Evolutionary conservation across 92 coral and sea anemone genomes (phyloP), one percentile per base, ranked within the genome.

Genomic region (Actinernus sp.): DNA sequence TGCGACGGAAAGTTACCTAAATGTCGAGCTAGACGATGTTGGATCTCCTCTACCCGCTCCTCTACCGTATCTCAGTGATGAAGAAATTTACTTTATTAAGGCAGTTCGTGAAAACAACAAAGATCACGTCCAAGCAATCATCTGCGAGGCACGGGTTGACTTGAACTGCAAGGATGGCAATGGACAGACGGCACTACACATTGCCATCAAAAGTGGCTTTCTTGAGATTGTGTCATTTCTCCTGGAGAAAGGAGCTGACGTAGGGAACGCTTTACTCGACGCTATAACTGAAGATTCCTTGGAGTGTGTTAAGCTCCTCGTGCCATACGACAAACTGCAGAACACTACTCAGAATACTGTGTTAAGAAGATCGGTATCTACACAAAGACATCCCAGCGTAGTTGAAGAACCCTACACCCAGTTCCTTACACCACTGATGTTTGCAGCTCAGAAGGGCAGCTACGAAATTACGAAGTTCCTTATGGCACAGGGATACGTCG

Each of bases 121-220:
- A 46, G 82, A 53, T 1, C 30, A 54, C 24, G 84, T 77, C 27
- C 53, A 67, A 32, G 33, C 36, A 11, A 54, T 63, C 36, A 60
- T 83, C 19, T 34, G 41, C 14, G 34, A 13, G 26, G 55, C 49
- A 31, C 52, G 31, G 2, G 79, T 91, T 19, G 67, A 73, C 19
- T 71, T 87, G 12, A 69, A 91, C 59, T 76, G 85, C 41, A 61
- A 40, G 13, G 83, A 91, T 55, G 19, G 27, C 21, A 50, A 76
- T 19, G 97, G 97, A 7, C 82, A 74, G 26, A 87, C 93, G 0
- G 88, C 75, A 0, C 47, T 91, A 26, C 93, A 91, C 39, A 77
- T 82, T 34, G 93, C 97, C 2, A 81, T 87, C 2, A 64, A 74
- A 16, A 61, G 53, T 12, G 76, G 67, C 24, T 73, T 59, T 24